phyloP scores from a whole-genome alignment of 53 echinoderm and acorn worm species.

The Hippasteria phrygiana region DNA sequence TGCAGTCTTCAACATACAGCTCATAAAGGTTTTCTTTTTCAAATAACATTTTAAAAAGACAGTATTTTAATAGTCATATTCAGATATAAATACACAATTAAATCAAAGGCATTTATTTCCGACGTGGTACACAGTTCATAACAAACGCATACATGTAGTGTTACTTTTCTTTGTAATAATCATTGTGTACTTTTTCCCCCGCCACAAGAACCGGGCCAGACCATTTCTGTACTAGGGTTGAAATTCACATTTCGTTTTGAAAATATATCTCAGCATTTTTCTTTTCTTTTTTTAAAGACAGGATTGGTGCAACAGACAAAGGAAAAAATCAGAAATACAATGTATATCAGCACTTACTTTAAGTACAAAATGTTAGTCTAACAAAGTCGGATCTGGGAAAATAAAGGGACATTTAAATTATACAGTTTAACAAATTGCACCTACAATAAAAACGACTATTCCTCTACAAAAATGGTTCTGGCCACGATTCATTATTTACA shows the following conservation, averaged over 20 bases:
- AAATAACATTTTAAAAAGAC: constrained; percentile 35
- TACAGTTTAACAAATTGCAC: constrained; percentile 49
- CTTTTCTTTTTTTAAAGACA: constrained; percentile 18
- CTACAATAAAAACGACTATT: constrained; percentile 25
- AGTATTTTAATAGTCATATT: background rate
- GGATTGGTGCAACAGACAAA: constrained; percentile 23
- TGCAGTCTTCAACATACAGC: background rate
- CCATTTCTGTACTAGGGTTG: constrained; percentile 60
- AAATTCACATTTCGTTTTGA: constrained; percentile 22
- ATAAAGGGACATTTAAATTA: constrained; percentile 46
- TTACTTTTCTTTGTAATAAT: constrained; percentile 32
- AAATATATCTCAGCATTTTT: constrained; percentile 40
- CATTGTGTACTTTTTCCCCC: constrained; percentile 49
- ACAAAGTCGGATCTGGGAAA: constrained; percentile 37
- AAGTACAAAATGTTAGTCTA: constrained; percentile 55
- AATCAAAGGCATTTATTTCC: constrained; percentile 33
- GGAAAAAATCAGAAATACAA: constrained; percentile 4
- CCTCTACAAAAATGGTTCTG: constrained; percentile 64
- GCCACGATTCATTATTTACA: constrained; percentile 44
- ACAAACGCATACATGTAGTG: constrained; percentile 53
- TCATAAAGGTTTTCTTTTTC: background rate
- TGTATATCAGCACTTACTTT: constrained; percentile 15
- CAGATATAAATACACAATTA: constrained; percentile 45
- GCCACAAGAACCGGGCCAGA: constrained; percentile 55
- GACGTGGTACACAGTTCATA: constrained; percentile 47